A percentile compares a stretch with the other conserved stretches of the same genome.
Evolutionary conservation across 2,113 vertebrate genomes (phyloP).

Genomic region (Cettia cetti): DNA sequence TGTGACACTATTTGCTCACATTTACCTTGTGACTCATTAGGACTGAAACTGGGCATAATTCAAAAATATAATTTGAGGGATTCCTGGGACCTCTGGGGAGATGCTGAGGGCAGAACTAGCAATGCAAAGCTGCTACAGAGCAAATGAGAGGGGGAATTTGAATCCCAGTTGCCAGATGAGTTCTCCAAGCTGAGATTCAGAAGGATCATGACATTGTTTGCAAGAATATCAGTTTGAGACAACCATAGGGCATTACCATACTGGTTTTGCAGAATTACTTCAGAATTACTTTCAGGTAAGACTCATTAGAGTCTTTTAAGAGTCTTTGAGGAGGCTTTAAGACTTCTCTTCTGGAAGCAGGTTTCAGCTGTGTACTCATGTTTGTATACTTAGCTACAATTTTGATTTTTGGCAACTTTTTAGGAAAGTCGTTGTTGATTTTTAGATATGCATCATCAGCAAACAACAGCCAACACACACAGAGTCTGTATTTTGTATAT

Average conservation of each 20-base stretch:
- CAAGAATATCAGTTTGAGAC: background rate
- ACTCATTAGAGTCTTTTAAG: background rate
- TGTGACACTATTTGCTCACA: background rate
- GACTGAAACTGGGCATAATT: background rate
- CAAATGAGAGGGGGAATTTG: background rate
- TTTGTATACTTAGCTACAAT: background rate
- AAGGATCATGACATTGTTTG: background rate
- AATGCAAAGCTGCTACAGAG: background rate
- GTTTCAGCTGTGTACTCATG: background rate
- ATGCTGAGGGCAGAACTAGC: background rate
- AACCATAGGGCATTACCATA: background rate
- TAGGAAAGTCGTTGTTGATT: background rate
- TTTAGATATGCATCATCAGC: background rate
- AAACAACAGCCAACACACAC: background rate
- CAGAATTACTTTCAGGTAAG: background rate
- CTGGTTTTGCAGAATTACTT: background rate
- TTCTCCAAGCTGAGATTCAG: background rate
- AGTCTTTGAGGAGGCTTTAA: background rate
- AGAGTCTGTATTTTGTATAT: background rate
- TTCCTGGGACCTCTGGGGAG: background rate
- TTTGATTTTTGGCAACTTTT: background rate
- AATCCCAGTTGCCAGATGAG: background rate
- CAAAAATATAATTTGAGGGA: background rate
- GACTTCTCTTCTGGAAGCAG: background rate
- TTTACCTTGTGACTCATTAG: background rate